A percentile compares a stretch with the other conserved stretches of the same genome.
These are phyloP conservation scores for Thalpophila matura DNA, from an alignment of 2,888 invertebrate genomes.

Conservation along the genomic window DNA sequence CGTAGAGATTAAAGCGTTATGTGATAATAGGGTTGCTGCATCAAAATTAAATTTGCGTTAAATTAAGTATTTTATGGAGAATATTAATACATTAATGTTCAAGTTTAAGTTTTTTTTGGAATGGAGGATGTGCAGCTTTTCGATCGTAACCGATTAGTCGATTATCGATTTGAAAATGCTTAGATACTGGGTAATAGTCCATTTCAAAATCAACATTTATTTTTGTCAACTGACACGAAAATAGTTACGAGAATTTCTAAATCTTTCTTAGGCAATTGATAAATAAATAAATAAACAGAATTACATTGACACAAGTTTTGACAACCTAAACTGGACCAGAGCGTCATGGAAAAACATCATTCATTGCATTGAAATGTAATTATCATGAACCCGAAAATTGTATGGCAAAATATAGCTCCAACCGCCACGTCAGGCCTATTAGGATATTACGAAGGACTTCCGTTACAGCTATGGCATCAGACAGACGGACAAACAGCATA, in stretches of 20 bases:
- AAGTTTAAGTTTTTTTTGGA: constrained; percentile 14
- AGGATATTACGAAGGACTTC: constrained; percentile 77
- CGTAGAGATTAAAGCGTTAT: constrained; percentile 65
- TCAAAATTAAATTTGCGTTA: constrained; percentile 75
- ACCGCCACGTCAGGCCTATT: constrained; percentile 67
- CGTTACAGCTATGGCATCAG: constrained; percentile 56
- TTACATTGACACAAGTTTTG: constrained; percentile 7
- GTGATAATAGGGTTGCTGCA: constrained; percentile 73
- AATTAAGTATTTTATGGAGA: constrained; percentile 68
- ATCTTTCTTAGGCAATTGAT: constrained; percentile 17
- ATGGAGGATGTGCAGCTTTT: constrained; percentile 19
- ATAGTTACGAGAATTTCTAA: not conserved
- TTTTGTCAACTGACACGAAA: not conserved
- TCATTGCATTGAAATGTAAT: constrained; percentile 51
- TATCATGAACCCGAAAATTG: constrained; percentile 63
- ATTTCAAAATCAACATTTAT: constrained; percentile 15
- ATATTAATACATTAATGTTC: constrained; percentile 56
- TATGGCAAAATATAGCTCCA: constrained; percentile 53
- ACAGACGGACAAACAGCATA: constrained; percentile 53
- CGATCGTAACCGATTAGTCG: constrained; percentile 33
- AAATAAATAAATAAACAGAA: constrained; percentile 32
- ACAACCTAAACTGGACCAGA: constrained; percentile 28
- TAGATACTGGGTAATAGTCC: too few species aligned
- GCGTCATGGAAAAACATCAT: constrained; percentile 12
- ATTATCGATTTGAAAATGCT: too few species aligned